phyloP scores from a whole-genome alignment of 2,888 invertebrate genomes.

The Cremastinae sp. region DNA sequence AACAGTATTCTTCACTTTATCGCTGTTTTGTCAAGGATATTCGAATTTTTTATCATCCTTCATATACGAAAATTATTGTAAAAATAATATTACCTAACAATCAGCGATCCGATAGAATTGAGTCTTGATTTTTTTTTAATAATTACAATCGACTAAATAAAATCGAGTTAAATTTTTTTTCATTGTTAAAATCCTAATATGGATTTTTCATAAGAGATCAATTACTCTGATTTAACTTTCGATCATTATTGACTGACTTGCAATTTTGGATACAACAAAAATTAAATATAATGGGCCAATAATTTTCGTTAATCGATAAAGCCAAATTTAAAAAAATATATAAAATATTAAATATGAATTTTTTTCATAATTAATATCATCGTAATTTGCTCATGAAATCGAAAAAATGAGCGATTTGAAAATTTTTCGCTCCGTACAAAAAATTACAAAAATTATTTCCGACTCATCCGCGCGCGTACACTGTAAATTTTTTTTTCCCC shows the following conservation, averaged over 20 bases:
- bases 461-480: too few species aligned
- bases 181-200: too few species aligned
- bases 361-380: too few species aligned
- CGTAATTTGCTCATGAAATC: too few species aligned
- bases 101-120: background rate
- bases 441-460: background rate
- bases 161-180: too few species aligned
- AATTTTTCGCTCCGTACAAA: background rate
- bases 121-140: conserved; percentile 15
- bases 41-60: conserved; percentile 21
- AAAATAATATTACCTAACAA: background rate
- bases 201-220: too few species aligned
- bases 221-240: too few species aligned
- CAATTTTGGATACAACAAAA: too few species aligned
- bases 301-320: too few species aligned
- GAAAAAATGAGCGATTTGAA: too few species aligned
- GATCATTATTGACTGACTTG: too few species aligned
- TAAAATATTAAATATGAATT: conserved; percentile 7
- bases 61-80: conserved; percentile 18
- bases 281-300: too few species aligned
- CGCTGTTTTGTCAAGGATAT: conserved; percentile 12
- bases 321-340: background rate
- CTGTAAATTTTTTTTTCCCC: background rate
- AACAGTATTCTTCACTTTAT: conserved; percentile 46
- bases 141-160: background rate